Evolutionary conservation across 2,888 invertebrate species (phyloP).

Genomic region (Chloromyia formosa): DNA sequence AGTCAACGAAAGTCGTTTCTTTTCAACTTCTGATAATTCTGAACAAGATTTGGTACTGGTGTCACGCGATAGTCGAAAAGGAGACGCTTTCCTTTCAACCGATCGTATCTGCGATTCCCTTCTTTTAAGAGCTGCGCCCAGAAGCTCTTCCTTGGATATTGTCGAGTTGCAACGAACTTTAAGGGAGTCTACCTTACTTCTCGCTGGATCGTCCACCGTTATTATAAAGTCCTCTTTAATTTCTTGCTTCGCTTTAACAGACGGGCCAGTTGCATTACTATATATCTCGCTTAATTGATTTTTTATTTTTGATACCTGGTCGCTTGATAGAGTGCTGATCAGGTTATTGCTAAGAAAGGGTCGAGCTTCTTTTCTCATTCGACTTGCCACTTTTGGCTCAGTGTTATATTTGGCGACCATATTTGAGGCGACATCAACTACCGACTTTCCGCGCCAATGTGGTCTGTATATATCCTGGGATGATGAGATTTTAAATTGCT

Average conservation of each 20-base stretch:
- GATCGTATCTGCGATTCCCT: constrained; percentile 57
- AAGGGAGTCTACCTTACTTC: constrained; percentile 60
- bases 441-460: constrained; percentile 84
- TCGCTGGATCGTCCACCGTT: constrained; percentile 66
- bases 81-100: constrained; percentile 19
- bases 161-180: constrained; percentile 71
- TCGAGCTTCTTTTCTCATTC: constrained; percentile 65
- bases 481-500: constrained; percentile 62
- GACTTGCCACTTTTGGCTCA: constrained; percentile 61
- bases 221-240: constrained; percentile 68
- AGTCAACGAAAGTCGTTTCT: constrained; percentile 75
- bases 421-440: constrained; percentile 79
- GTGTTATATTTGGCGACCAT: constrained; percentile 71
- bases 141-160: constrained; percentile 64
- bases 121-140: constrained; percentile 58
- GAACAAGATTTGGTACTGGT: constrained; percentile 56
- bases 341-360: constrained; percentile 77
- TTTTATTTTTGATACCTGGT: constrained; percentile 82
- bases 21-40: constrained; percentile 71
- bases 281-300: constrained; percentile 84
- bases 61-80: constrained; percentile 46
- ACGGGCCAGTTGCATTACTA: constrained; percentile 65
- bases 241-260: constrained; percentile 60
- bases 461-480: constrained; percentile 79
- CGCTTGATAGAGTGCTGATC: constrained; percentile 85